Conservation (phyloP, 2,797 vertebrate genomes). For the Oceanodroma leucorhoa region DNA sequence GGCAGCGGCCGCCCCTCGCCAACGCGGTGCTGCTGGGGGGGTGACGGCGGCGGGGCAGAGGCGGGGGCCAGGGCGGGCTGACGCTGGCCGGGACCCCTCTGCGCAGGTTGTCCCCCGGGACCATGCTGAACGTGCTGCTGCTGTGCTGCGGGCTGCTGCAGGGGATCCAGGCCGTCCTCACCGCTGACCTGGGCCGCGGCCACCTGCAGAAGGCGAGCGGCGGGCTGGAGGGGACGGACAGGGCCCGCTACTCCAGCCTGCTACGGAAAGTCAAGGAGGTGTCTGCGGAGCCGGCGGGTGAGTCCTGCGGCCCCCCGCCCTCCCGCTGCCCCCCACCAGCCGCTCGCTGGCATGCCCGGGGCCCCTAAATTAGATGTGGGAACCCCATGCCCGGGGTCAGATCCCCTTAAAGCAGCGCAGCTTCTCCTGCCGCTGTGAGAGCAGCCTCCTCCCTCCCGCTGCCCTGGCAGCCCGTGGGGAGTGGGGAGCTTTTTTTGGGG, state of each 20-base stretch:
- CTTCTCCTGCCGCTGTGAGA: background rate
- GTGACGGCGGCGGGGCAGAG: background rate
- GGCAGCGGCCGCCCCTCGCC: background rate
- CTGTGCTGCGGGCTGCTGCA: constrained; percentile 72
- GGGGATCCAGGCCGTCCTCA: constrained; percentile 54
- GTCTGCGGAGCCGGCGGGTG: constrained; percentile 16
- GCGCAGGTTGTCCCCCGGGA: constrained; percentile 11
- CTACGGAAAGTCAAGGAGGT: constrained; percentile 19
- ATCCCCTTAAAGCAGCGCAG: background rate
- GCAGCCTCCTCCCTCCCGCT: background rate
- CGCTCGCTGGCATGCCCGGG: rapidly evolving
- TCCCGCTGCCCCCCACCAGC: too few relatives aligned
- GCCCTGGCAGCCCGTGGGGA: background rate
- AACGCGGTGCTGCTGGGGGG: rapidly evolving
- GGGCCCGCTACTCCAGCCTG: constrained; percentile 49
- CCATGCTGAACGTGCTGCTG: constrained; percentile 72
- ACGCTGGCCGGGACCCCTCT: background rate
- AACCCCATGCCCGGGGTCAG: rapidly evolving
- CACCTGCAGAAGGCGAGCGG: constrained; percentile 28
- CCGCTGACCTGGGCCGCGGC: constrained; percentile 28
- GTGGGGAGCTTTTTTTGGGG: background rate
- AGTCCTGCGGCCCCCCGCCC: background rate
- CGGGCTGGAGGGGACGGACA: background rate
- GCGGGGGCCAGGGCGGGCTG: background rate
- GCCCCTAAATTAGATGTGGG: background rate